Conservation (phyloP, 30 jellyfish, hydroid and myxozoan species). For the Pseudorhiza aurosa region DNA sequence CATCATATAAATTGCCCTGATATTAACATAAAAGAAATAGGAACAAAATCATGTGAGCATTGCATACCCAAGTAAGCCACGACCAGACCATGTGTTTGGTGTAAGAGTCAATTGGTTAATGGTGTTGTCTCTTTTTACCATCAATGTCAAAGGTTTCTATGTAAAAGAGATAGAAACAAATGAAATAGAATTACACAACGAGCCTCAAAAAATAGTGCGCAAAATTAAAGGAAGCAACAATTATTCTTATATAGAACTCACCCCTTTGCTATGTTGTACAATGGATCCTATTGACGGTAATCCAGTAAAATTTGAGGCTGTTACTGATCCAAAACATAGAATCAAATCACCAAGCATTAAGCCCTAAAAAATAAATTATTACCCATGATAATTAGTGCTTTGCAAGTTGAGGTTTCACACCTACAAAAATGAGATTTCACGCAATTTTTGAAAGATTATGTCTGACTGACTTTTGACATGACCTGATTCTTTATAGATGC, state of each 20-base stretch:
- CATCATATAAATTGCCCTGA: too few relatives aligned
- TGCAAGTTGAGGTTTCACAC: background rate
- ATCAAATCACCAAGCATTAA: constrained; percentile 68
- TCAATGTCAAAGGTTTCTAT: constrained; percentile 59
- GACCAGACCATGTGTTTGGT: constrained; percentile 85
- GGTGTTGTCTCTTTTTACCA: constrained; percentile 51
- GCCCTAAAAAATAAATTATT: too few relatives aligned
- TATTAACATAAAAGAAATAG: too few relatives aligned
- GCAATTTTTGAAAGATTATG: background rate
- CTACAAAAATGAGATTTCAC: too few relatives aligned
- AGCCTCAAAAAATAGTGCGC: too few relatives aligned
- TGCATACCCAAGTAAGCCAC: constrained; percentile 90
- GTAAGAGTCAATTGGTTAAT: constrained; percentile 24
- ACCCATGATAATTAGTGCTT: too few relatives aligned
- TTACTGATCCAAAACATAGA: constrained; percentile 77
- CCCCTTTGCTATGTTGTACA: constrained; percentile 90
- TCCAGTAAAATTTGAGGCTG: constrained; percentile 60
- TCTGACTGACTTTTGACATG: too few relatives aligned
- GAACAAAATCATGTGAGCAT: background rate
- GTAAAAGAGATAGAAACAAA: too few relatives aligned
- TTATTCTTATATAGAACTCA: background rate
- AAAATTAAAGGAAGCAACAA: background rate
- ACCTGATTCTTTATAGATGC: too few relatives aligned
- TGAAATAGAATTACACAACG: too few relatives aligned
- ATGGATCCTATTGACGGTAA: constrained; percentile 67